Base-by-base conservation (phyloP, 2,888 invertebrate species). In the Acanthacorydalis orientalis region DNA sequence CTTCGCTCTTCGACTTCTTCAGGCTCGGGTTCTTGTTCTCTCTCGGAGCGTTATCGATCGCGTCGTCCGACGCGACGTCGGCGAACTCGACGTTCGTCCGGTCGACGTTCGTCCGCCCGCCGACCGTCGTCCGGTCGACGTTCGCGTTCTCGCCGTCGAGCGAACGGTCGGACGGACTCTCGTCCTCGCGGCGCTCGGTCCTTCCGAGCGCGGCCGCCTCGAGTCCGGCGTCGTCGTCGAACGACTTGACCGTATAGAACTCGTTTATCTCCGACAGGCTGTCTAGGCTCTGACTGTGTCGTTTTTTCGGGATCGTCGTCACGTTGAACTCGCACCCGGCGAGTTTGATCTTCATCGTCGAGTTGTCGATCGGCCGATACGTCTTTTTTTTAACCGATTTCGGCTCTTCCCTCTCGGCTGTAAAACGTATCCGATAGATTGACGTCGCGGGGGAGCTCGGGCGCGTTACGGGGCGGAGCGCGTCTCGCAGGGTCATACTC, bases 291-390 rank as follows among this genome's bases (percentile, higher is more conserved):
- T 61, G 63, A 51, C 64, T 64, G 56, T 66, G 65, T 31, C 51
- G 53, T 51, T 58, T 59, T 47, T 60, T 60, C 52, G 60, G 60
- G 42, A 59, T 59, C 51, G 65, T 65, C 44, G 64, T 65, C 42
- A 67, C 67, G 49, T 60, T 61, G 54, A 66, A 67, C 55, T 64
- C 64, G 49, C 64, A 61, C 32, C 67, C 67, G n/a, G 63, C 67
- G 38, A 66, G 65, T 54, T 64, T 65, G 48, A 67, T 66, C 41
- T 63, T 56, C 67, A 67, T 67, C 48, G 63, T 63, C 32, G 62
- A 61, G 52, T 64, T 64, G 55, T 65, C 65, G 43, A 64, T 58
- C 9, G 61, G 61, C 50, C 57, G 58, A 41, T 60, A 58, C 12
- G 50, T 51, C 33, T 51, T 53, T 51, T 55, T 46, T 46, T 54